A percentile compares a stretch with the other conserved stretches of the same genome.
These are phyloP conservation scores for Chaenogobius annularis DNA, from an alignment of 2,113 vertebrate species.

Conservation along the genomic window DNA sequence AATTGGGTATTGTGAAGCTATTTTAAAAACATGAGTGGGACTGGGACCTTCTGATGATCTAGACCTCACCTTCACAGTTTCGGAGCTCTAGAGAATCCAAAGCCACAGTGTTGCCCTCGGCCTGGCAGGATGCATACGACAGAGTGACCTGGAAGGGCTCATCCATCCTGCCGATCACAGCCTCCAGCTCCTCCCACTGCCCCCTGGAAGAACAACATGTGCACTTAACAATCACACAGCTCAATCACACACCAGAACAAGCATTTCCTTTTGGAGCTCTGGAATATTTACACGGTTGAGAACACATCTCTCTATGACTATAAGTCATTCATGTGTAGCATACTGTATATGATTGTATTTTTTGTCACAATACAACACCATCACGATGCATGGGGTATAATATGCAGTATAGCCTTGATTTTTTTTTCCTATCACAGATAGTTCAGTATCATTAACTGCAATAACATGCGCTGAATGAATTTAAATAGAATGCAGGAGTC, in stretches of 20 bases:
- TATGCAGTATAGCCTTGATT: no score
- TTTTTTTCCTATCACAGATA: no score
- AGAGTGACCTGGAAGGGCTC: slow-evolving; percentile 83
- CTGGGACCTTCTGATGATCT: not conserved
- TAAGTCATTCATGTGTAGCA: not conserved
- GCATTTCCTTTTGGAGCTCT: not conserved
- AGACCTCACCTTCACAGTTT: slow-evolving; percentile 79
- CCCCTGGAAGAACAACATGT: slow-evolving; percentile 57
- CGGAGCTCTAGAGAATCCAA: slow-evolving; percentile 81
- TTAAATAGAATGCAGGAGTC: no score
- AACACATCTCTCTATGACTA: not conserved
- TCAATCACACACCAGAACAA: not conserved
- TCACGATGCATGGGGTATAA: no score
- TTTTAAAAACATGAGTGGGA: not conserved
- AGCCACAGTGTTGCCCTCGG: slow-evolving; percentile 66
- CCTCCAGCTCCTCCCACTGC: slow-evolving; percentile 79
- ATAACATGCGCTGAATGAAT: no score
- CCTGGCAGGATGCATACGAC: slow-evolving; percentile 78
- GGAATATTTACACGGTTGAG: not conserved
- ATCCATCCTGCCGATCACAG: slow-evolving; percentile 77
- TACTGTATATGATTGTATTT: no score
- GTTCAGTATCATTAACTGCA: no score
- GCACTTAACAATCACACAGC: not conserved
- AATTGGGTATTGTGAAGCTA: not conserved
- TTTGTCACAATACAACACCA: no score